phyloP scores from a whole-genome alignment of 2,797 vertebrate species.

The Mus spretus region DNA sequence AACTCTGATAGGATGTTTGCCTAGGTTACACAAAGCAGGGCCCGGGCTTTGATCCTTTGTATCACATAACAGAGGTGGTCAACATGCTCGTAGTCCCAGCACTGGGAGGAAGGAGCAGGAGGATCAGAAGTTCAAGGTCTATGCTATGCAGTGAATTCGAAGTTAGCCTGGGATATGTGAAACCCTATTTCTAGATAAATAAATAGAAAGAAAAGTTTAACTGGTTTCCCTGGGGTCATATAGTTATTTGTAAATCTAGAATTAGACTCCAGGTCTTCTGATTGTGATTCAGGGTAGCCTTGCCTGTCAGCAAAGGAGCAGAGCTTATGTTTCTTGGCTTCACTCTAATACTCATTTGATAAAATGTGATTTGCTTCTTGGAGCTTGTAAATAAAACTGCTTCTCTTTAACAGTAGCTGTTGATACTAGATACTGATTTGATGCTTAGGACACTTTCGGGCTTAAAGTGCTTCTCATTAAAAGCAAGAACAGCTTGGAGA shows the following conservation, averaged over 20 bases:
- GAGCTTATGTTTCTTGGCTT: slow-evolving; percentile 64
- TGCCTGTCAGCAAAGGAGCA: slow-evolving; percentile 37
- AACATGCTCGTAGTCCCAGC: neutral
- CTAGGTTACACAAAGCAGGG: neutral
- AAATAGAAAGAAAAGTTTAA: neutral
- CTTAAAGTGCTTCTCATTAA: slow-evolving; percentile 55
- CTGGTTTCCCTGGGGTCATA: neutral
- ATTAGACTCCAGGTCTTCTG: slow-evolving; percentile 51
- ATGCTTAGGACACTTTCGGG: neutral
- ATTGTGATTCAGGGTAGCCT: slow-evolving; percentile 26
- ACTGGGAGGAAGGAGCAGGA: neutral
- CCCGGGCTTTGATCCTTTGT: too few species aligned
- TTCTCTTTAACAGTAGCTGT: slow-evolving; percentile 40
- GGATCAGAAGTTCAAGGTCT: neutral
- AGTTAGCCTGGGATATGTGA: neutral
- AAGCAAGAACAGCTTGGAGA: slow-evolving; percentile 56
- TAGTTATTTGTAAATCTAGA: slow-evolving; percentile 57
- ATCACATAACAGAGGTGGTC: neutral
- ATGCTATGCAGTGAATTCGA: neutral
- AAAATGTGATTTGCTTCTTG: slow-evolving; percentile 64
- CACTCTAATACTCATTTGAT: slow-evolving; percentile 62
- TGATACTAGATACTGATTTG: slow-evolving; percentile 30
- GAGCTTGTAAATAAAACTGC: slow-evolving; percentile 56
- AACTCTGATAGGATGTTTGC: neutral
- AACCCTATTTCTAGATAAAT: neutral